Conservation (phyloP, 2,113 vertebrate species). For the Amia ocellicauda region DNA sequence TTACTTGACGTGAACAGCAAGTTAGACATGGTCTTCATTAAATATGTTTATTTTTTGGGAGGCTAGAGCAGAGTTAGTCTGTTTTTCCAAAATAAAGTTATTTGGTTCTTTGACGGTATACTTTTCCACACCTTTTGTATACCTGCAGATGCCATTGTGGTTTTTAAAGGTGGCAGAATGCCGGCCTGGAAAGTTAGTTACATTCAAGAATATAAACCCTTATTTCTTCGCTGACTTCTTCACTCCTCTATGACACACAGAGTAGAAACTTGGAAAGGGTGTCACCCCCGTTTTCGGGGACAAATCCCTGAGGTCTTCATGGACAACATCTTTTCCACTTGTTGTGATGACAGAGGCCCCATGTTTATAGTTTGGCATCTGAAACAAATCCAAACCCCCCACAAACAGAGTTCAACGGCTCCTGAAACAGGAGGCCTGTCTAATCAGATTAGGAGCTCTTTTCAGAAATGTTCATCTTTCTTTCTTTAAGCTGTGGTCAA, state of each 20-base stretch:
- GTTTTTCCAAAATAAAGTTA: too few relatives aligned
- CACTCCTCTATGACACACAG: slow-evolving; percentile 15
- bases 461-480: slow-evolving; percentile 35
- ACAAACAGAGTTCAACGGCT: slow-evolving; percentile 30
- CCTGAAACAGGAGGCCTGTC: slow-evolving; percentile 36
- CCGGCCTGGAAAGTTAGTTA: slow-evolving; percentile 34
- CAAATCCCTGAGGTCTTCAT: slow-evolving; percentile 17
- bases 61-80: too few relatives aligned
- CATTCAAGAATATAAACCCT: slow-evolving; percentile 42
- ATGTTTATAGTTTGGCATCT: not conserved
- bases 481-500: slow-evolving; percentile 23
- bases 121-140: too few relatives aligned
- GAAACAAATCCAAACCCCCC: not conserved
- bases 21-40: too few relatives aligned
- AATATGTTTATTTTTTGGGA: too few relatives aligned
- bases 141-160: too few relatives aligned
- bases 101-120: too few relatives aligned
- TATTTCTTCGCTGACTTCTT: slow-evolving; percentile 35
- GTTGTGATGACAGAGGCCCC: not conserved
- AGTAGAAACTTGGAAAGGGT: not conserved
- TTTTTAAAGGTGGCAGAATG: too few relatives aligned
- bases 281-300: too few relatives aligned
- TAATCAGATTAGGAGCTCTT: slow-evolving; percentile 43
- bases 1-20: too few relatives aligned
- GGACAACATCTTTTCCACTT: slow-evolving; percentile 25